These are phyloP conservation scores for Martes flavigula DNA, from an alignment of 2,797 vertebrate genomes.

Conservation along the genomic window DNA sequence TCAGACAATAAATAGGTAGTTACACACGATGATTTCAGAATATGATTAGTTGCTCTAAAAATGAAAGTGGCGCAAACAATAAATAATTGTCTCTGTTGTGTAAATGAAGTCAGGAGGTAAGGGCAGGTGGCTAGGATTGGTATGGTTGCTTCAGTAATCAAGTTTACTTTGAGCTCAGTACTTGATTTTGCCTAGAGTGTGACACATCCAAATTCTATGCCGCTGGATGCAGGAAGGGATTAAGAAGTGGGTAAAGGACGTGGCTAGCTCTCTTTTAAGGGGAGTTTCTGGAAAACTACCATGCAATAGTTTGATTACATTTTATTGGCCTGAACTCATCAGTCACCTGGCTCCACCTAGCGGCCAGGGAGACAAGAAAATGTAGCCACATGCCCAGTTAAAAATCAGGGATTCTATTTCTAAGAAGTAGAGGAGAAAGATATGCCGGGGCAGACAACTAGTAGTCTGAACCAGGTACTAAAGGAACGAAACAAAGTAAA, in stretches of 20 bases:
- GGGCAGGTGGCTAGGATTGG: background rate
- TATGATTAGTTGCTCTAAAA: background rate
- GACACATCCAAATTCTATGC: background rate
- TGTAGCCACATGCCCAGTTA: background rate
- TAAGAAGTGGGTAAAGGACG: background rate
- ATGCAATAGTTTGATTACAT: background rate
- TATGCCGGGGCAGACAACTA: background rate
- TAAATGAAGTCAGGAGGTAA: background rate
- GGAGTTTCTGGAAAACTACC: background rate
- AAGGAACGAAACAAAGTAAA: background rate
- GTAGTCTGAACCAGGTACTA: background rate
- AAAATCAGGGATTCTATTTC: background rate
- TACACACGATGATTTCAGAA: background rate
- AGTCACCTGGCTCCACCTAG: background rate
- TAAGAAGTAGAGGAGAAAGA: background rate
- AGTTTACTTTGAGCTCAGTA: background rate
- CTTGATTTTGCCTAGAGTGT: background rate
- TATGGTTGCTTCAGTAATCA: background rate
- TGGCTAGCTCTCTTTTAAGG: background rate
- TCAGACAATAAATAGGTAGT: background rate
- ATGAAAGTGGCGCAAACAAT: background rate
- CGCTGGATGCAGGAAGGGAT: background rate
- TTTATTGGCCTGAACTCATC: background rate
- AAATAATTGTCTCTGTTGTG: background rate
- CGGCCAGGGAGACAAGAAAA: background rate